Base-by-base conservation (phyloP, 2,888 invertebrate species). In the Ectemnius continuus region DNA sequence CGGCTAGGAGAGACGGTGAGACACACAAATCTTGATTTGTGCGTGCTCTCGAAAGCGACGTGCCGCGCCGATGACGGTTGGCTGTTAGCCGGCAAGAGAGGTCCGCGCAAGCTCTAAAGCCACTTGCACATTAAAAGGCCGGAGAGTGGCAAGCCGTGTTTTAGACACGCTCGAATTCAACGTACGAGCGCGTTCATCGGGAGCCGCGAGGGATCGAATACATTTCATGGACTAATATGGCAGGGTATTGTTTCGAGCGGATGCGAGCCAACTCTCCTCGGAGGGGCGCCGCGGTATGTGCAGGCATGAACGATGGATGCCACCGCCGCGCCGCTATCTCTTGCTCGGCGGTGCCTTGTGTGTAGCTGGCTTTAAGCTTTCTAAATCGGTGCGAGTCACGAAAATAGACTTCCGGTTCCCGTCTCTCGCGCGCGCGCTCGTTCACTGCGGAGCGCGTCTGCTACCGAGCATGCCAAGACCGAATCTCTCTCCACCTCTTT, bases 331-430 rank as follows among this genome's bases (percentile, higher is more conserved):
- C n/a, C n/a, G 8, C 3, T 36, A 36, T 36, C 11, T 36, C 3
- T 36, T 11, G 8, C 6, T 11, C 28, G 36, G 36, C 36, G 36
- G 36, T 36, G 36, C 8, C 36, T 36, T 36, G 36, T 36, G 36
- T 36, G 36, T 36, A 36, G 8, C 11, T 36, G 36, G 1, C 36
- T 36, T 36, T 36, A 36, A 36, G 90, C 87, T 87, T 89, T 90
- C 89, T 90, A 90, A 90, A 88, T 90, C 84, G 82, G 90, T 91
- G 83, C 86, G 80, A 83, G 66, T 78, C 82, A 90, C 90, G 85
- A 89, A 91, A 91, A 90, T 91, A 91, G 90, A 90, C 90, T 90
- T 91, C 91, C 91, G 91, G 90, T 90, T 91, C 88, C 90, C 90
- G 90, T 90, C 90, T 90, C 88, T 84, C 84, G 84, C 81, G 83